Evolutionary conservation across 2,113 vertebrate genomes (phyloP), one percentile per base, ranked within the genome.

Genomic region (Ploceus nigricollis): DNA sequence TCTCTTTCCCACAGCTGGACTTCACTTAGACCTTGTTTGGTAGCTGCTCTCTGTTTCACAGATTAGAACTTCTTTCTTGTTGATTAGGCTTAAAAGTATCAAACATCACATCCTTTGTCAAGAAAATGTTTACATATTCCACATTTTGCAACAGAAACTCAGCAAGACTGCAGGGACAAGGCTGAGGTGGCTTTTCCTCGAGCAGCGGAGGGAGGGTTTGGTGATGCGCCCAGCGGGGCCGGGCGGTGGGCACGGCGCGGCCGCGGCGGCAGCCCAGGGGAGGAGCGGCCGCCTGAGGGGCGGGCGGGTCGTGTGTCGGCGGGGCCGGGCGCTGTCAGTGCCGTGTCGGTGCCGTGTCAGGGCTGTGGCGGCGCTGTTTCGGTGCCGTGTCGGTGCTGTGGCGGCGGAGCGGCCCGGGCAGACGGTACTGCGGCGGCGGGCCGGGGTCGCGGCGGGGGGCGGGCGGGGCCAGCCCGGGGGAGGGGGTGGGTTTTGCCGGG

Each of bases 191-290:
- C 31, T 58, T 31, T 48, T 39, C 48, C 15, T 39, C 3, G 77
- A 10, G 37, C 39, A 2, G 15, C n/a, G 8, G 33, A 3, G 7
- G 28, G 0, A 4, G 14, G 8, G 5, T 4, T 24, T 1, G 10
- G 6, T 0, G 28, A 22, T 1, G 24, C 19, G 2, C 3, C 0
- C 28, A 0, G 76, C 1, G 18, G 10, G 25, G 11, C n/a, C 15
- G 4, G 35, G 40, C n/a, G 3, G 13, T 0, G 48, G 27, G 35
- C 51, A 9, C 11, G 12, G 23, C 20, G 7, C 2, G 37, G 15
- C 12, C 11, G 4, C 5, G 10, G 5, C 3, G 6, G 47, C 11
- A 7, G 20, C 20, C 5, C 24, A 50, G 57, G 51, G 71, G 87
- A 27, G 82, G 77, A 60, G 69, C 47, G 14, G 56, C 17, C 10